phyloP scores from a whole-genome alignment of 1,140 invertebrate genomes.

The Agrypnia vestita region DNA sequence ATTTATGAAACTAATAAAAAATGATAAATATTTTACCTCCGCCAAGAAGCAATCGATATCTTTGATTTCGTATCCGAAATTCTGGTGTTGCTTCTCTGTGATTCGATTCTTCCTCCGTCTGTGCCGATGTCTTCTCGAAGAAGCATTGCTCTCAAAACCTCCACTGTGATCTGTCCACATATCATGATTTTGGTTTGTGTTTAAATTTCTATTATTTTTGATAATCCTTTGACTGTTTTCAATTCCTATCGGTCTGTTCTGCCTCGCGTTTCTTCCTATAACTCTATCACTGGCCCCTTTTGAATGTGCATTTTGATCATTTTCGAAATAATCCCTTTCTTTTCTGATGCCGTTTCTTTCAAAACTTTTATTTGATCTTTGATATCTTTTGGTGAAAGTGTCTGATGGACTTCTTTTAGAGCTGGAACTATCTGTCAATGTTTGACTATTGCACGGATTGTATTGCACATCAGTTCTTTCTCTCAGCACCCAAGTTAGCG shows the following conservation, averaged over 20 bases:
- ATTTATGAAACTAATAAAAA: no score
- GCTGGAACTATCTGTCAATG: constrained; percentile 25
- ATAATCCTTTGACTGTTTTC: constrained; percentile 25
- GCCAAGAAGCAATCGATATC: constrained; percentile 83
- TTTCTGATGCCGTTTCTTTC: no score
- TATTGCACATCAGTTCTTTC: constrained; percentile 73
- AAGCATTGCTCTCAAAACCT: constrained; percentile 55
- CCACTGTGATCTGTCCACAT: constrained; percentile 49
- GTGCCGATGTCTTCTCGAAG: constrained; percentile 63
- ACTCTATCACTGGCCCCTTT: constrained; percentile 36
- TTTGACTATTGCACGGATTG: constrained; percentile 44
- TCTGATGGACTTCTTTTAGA: constrained; percentile 30
- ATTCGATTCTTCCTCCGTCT: constrained; percentile 66
- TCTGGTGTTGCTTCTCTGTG: constrained; percentile 64
- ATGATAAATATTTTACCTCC: constrained; percentile 75
- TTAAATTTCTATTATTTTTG: constrained; percentile 41
- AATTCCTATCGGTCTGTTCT: constrained; percentile 28
- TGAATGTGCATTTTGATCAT: constrained; percentile 17
- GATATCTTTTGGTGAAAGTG: constrained; percentile 29
- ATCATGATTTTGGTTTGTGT: constrained; percentile 34
- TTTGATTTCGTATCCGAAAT: constrained; percentile 83
- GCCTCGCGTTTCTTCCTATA: constrained; percentile 50
- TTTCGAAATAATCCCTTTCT: no score
- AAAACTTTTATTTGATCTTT: constrained; percentile 48
- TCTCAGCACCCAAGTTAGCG: constrained; percentile 80